Conservation (phyloP, 2,113 vertebrate species). For the Panthera uncia region DNA sequence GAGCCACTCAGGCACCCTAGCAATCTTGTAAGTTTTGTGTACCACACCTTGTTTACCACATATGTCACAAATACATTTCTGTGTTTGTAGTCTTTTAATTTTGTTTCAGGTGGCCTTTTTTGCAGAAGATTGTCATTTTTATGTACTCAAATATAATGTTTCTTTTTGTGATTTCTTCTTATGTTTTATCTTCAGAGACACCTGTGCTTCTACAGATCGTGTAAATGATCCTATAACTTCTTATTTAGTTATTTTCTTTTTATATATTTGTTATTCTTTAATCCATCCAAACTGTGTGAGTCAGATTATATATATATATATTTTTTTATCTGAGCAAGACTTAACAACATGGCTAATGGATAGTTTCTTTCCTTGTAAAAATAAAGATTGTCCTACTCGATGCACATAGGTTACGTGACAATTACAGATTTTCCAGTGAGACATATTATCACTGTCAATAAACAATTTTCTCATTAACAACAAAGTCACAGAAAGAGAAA, state of each 20-base stretch:
- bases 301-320: background rate
- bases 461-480: background rate
- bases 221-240: background rate
- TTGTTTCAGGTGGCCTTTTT: background rate
- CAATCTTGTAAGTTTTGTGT: background rate
- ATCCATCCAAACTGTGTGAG: background rate
- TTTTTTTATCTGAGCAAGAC: background rate
- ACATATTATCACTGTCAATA: background rate
- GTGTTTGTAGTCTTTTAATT: slow-evolving; percentile 3
- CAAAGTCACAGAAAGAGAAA: background rate
- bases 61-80: background rate
- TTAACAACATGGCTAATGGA: background rate
- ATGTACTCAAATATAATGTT: background rate
- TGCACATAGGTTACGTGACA: background rate
- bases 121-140: background rate
- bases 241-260: slow-evolving; percentile 13
- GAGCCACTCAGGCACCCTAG: background rate
- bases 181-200: background rate
- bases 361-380: slow-evolving; percentile 4
- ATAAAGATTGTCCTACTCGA: background rate
- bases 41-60: background rate
- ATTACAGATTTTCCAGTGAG: background rate
- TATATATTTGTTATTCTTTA: background rate
- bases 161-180: background rate
- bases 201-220: background rate